Evolutionary conservation across 2,113 vertebrate genomes (phyloP).

Genomic region (Poeciliopsis prolifica): DNA sequence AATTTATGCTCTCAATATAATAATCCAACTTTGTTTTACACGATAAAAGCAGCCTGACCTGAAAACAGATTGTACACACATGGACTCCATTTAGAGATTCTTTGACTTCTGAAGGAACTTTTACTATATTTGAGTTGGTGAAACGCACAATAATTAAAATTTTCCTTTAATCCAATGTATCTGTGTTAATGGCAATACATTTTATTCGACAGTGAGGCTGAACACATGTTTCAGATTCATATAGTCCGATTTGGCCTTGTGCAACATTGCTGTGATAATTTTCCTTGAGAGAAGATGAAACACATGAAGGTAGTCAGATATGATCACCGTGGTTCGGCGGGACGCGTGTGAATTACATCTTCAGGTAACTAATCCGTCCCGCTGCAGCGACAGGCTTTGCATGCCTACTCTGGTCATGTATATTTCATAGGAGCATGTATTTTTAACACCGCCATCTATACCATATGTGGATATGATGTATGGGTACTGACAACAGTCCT

Average conservation of each 20-base stretch:
- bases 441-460: conserved; percentile 65
- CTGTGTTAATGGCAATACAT: too few relatives aligned
- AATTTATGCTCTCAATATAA: not conserved
- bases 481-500: conserved; percentile 72
- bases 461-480: conserved; percentile 70
- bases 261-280: not conserved
- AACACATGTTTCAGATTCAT: too few relatives aligned
- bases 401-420: conserved; percentile 59
- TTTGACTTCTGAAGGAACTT: not conserved
- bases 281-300: not conserved
- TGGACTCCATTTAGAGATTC: not conserved
- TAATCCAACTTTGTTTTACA: too few relatives aligned
- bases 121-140: too few relatives aligned
- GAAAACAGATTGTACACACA: not conserved
- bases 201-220: not conserved
- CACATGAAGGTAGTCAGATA: conserved; percentile 19
- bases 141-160: too few relatives aligned
- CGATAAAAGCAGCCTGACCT: not conserved
- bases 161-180: too few relatives aligned
- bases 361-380: conserved; percentile 36
- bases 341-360: conserved; percentile 29
- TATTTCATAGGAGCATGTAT: conserved; percentile 75
- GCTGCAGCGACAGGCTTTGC: conserved; percentile 34
- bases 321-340: conserved; percentile 8
- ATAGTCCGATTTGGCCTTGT: not conserved